Conservation (phyloP, 2,797 vertebrate genomes). For the Craterocephalus amniculus region DNA sequence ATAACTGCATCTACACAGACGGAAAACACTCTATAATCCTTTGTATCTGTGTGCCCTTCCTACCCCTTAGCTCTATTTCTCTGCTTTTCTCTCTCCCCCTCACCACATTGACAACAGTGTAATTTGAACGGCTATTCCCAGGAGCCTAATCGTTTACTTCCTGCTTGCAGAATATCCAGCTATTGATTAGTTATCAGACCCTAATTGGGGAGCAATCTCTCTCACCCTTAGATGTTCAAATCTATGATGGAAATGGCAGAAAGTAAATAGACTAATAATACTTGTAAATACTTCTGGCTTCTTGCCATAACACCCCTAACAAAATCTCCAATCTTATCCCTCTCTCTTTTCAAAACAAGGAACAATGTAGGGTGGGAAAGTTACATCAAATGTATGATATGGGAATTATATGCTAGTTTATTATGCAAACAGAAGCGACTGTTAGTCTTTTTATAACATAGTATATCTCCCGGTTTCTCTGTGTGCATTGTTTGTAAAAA, state of each 20-base stretch:
- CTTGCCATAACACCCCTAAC: constrained; percentile 13
- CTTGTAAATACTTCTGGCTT: constrained; percentile 91
- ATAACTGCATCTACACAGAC: not conserved
- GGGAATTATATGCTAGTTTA: not conserved
- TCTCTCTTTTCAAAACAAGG: constrained; percentile 8
- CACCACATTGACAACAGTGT: constrained; percentile 88
- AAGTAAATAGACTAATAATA: constrained; percentile 92
- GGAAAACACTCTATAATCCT: constrained; percentile 16
- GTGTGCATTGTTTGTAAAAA: constrained; percentile 35
- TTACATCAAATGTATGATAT: not conserved
- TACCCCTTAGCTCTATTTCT: constrained; percentile 21
- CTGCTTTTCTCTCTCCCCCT: constrained; percentile 31
- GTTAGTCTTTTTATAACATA: constrained; percentile 50
- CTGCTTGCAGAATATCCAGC: constrained; percentile 94
- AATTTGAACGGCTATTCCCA: constrained; percentile 94
- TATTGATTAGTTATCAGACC: constrained; percentile 96
- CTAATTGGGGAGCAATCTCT: constrained; percentile 95
- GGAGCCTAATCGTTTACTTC: constrained; percentile 93
- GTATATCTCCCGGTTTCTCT: constrained; percentile 44
- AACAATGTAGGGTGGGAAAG: not conserved
- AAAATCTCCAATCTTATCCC: not conserved
- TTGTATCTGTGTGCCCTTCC: constrained; percentile 22
- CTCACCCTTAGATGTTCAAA: constrained; percentile 82
- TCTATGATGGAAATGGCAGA: constrained; percentile 95
- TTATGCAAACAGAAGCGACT: constrained; percentile 27